phyloP scores from a whole-genome alignment of 1,140 invertebrate genomes.

The Belonocnema kinseyi region DNA sequence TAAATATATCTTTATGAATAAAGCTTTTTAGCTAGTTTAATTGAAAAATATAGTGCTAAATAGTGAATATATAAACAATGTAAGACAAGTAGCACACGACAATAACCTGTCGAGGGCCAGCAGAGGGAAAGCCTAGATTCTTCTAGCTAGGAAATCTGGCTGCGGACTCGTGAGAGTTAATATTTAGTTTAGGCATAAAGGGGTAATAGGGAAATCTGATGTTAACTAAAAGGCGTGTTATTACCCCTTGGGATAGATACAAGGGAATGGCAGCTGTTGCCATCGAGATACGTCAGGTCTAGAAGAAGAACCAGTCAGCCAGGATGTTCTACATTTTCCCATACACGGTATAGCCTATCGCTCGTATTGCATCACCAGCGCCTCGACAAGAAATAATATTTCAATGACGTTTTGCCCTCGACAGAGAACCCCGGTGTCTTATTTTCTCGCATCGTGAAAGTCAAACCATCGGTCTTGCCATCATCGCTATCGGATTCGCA shows the following conservation, averaged over 20 bases:
- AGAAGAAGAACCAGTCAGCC: background rate
- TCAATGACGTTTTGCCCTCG: background rate
- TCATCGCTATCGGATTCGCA: background rate
- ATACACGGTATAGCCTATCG: background rate
- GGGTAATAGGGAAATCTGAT: background rate
- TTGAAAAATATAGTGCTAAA: too few species aligned
- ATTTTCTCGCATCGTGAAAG: slow-evolving; percentile 22
- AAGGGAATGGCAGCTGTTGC: background rate
- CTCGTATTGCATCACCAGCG: slow-evolving; percentile 11
- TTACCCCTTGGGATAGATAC: background rate
- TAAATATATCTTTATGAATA: too few species aligned
- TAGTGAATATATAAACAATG: too few species aligned
- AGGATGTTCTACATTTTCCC: slow-evolving; percentile 10
- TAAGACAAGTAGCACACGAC: too few species aligned
- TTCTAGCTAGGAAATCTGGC: too few species aligned
- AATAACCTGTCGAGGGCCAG: too few species aligned
- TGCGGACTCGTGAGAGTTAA: too few species aligned
- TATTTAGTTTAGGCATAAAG: too few species aligned
- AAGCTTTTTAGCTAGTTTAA: too few species aligned
- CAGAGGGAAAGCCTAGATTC: too few species aligned
- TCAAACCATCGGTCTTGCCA: background rate
- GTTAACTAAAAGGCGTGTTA: background rate
- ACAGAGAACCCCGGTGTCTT: background rate
- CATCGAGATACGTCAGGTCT: background rate
- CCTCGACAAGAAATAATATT: slow-evolving; percentile 10